A percentile compares a stretch with the other conserved stretches of the same genome.
These are phyloP conservation scores for Coecobrya sp. DNA, from an alignment of 2,888 invertebrate species.

Conservation along the genomic window DNA sequence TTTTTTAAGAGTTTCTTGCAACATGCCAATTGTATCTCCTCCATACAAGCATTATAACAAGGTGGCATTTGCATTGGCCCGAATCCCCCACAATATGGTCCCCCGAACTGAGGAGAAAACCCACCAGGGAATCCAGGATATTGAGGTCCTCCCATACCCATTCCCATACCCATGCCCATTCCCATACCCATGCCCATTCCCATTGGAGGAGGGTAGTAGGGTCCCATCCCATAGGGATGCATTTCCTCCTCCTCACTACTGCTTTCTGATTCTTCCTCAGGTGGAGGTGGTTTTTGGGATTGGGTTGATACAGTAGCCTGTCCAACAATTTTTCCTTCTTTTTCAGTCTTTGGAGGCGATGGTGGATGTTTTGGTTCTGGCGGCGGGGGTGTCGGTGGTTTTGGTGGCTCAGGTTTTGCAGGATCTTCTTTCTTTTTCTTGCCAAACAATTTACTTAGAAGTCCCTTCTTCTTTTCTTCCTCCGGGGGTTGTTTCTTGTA, in stretches of 20 bases:
- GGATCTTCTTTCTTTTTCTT: conserved; percentile 38
- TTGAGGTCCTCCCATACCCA: not conserved
- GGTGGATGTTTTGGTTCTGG: not conserved
- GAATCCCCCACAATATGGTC: conserved; percentile 37
- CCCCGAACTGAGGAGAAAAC: conserved; percentile 21
- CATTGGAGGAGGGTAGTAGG: too few species aligned
- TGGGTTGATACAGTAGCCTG: too few species aligned
- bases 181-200: too few species aligned
- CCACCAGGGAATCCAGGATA: conserved; percentile 70
- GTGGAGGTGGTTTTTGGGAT: too few species aligned
- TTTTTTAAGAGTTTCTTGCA: conserved; percentile 6
- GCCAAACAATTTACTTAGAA: conserved; percentile 8
- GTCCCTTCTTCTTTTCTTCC: conserved; percentile 5
- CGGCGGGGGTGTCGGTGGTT: too few species aligned
- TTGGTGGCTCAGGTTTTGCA: not conserved
- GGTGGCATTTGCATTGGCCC: conserved; percentile 55
- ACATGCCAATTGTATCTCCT: conserved; percentile 42
- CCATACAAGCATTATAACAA: conserved; percentile 42
- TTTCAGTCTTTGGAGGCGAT: not conserved
- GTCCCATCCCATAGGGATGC: too few species aligned
- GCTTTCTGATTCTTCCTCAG: not conserved
- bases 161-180: too few species aligned
- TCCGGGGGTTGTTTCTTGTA: conserved; percentile 28
- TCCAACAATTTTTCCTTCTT: not conserved
- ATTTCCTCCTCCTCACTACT: not conserved